Conservation (phyloP, 53 echinoderm and acorn worm genomes). For the Luidia sarsii region DNA sequence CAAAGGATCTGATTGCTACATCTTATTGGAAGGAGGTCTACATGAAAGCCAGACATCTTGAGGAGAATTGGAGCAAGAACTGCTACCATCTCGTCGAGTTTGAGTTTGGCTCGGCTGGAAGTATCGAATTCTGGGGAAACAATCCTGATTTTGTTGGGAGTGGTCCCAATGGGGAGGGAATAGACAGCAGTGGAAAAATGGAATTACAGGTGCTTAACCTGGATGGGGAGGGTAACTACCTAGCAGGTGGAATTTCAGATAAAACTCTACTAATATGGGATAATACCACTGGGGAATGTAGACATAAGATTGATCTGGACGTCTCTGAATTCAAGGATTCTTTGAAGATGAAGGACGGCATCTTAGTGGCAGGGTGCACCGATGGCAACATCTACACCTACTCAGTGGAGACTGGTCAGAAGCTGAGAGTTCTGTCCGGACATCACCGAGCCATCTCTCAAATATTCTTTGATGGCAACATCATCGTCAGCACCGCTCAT, state of each 20-base stretch:
- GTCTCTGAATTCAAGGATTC: background rate
- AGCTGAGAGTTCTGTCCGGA: background rate
- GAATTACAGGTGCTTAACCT: background rate
- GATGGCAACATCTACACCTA: background rate
- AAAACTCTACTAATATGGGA: constrained; percentile 4
- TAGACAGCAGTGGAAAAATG: no score
- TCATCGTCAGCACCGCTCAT: background rate
- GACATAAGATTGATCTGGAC: background rate
- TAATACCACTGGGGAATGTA: background rate
- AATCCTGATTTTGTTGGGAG: no score
- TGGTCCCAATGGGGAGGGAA: background rate
- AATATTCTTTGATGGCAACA: constrained; percentile 1
- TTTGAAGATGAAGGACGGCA: background rate
- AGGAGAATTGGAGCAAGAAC: constrained; percentile 9
- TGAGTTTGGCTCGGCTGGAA: background rate
- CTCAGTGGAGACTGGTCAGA: background rate
- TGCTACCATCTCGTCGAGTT: background rate
- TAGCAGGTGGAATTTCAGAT: constrained; percentile 1
- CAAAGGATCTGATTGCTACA: background rate
- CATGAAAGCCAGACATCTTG: constrained; percentile 24
- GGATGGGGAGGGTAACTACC: background rate
- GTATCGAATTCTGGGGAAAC: background rate
- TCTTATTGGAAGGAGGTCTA: constrained; percentile 14
- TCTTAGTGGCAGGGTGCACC: background rate
- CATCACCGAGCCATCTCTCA: background rate